These are phyloP conservation scores for Aythya baeri DNA, from an alignment of 2,113 vertebrate species.

Conservation along the genomic window DNA sequence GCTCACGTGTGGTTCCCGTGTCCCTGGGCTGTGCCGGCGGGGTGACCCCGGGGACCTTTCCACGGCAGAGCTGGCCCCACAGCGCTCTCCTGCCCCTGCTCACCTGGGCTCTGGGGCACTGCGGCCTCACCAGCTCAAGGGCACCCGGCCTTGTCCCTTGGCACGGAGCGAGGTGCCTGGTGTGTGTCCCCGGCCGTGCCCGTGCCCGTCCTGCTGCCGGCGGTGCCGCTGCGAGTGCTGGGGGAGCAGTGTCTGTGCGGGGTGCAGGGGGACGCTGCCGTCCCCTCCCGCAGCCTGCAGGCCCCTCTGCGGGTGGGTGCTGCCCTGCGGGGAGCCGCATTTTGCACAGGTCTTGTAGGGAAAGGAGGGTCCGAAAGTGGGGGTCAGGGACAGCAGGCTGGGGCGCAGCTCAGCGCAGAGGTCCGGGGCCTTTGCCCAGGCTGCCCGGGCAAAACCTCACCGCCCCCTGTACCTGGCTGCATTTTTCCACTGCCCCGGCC, in stretches of 20 bases:
- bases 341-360: neutral
- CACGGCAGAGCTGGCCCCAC: neutral
- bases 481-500: neutral
- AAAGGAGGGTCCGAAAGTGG: neutral
- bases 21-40: neutral
- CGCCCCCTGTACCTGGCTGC: neutral
- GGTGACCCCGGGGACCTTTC: neutral
- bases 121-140: fast-evolving
- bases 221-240: neutral
- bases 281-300: neutral
- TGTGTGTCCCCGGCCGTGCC: neutral
- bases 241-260: neutral
- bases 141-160: neutral
- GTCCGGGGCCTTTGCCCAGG: neutral
- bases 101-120: neutral
- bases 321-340: neutral
- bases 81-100: neutral
- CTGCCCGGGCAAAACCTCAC: fast-evolving
- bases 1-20: neutral
- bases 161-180: neutral
- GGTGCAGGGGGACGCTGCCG: neutral
- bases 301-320: neutral
- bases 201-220: neutral
- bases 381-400: no score
- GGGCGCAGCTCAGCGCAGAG: no score